Conservation (phyloP, 2,888 invertebrate species). For the Dexiosoma caninum region DNA sequence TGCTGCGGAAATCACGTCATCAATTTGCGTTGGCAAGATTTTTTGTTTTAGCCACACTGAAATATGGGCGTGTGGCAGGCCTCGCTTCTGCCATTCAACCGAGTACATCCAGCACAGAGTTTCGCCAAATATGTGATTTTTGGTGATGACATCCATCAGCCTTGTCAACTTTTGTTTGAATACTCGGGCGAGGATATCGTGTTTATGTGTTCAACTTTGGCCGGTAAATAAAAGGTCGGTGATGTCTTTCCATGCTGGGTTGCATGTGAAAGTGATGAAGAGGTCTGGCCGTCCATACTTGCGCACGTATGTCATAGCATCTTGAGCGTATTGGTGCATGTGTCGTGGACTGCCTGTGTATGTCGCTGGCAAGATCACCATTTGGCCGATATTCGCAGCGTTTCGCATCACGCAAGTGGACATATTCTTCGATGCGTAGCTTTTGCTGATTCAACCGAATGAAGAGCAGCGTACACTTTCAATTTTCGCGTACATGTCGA, state of each 20-base stretch:
- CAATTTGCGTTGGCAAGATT: constrained; percentile 12
- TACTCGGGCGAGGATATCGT: neutral
- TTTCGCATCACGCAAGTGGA: constrained; percentile 10
- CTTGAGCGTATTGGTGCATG: constrained; percentile 14
- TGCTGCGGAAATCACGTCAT: constrained; percentile 13
- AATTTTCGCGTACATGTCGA: constrained; percentile 73
- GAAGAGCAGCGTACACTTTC: constrained; percentile 71
- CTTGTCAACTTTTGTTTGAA: constrained; percentile 26
- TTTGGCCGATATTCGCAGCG: constrained; percentile 1
- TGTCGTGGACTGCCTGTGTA: constrained; percentile 18
- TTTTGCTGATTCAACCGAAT: constrained; percentile 69
- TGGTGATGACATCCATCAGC: constrained; percentile 27
- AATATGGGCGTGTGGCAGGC: constrained; percentile 39
- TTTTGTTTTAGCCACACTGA: constrained; percentile 25
- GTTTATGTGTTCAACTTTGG: constrained; percentile 22
- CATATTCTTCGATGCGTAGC: constrained; percentile 60
- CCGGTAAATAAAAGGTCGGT: constrained; percentile 5
- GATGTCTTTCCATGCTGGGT: constrained; percentile 30
- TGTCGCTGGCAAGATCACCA: constrained; percentile 17
- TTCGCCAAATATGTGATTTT: constrained; percentile 19
- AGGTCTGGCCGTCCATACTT: constrained; percentile 1
- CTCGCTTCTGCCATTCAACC: neutral
- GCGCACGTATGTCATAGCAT: neutral
- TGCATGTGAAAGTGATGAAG: constrained; percentile 14
- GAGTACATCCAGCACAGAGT: constrained; percentile 6